Base-by-base conservation (phyloP, 2,113 vertebrate genomes). In the Etheostoma cragini region DNA sequence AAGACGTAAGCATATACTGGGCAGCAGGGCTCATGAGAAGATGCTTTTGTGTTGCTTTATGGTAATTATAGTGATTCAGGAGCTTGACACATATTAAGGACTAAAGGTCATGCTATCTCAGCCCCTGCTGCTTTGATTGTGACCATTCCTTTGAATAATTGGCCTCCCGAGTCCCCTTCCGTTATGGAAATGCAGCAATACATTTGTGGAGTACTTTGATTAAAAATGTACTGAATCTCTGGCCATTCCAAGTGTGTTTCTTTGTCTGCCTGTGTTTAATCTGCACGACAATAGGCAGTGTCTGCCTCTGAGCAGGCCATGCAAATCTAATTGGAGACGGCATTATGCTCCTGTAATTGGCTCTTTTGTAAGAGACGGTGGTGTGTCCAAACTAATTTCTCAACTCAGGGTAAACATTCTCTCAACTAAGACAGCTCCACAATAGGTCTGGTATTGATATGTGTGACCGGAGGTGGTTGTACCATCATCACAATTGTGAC, bases 321-420 rank as follows among this genome's bases (percentile, higher is more conserved):
- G 86, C 72, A 85, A 91, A 85, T 87, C 82, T 84, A 92, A 93
- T 87, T 91, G 83, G 89, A 87, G 88, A 84, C 73, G 62, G 76
- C 80, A 88, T 91, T 86, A 86, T 88, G 78, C 50, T 65, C 56
- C 80, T 77, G 70, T 91, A 91, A 93, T 88, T 91, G 90, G 83
- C 86, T 85, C 80, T 72, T 83, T 89, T 85, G 80, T 87, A 83
- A 84, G 69, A 19, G 15, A 81, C 60, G 71, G 50, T 65, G 63
- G 54, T 82, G 83, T 86, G 93, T 89, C 91, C 72, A 88, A 89
- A 85, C 82, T 82, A 10, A 87, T 87, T 91, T 87, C 72, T 76
- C 81, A 60, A 62, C 75, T 82, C 15, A 3, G 61, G 47, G 46
- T 54, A 74, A 73, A 70, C 19, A 47, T 49, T 57, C 58, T 72